phyloP scores from a whole-genome alignment of 92 coral and sea anemone species.

The Parazoanthus darwini region DNA sequence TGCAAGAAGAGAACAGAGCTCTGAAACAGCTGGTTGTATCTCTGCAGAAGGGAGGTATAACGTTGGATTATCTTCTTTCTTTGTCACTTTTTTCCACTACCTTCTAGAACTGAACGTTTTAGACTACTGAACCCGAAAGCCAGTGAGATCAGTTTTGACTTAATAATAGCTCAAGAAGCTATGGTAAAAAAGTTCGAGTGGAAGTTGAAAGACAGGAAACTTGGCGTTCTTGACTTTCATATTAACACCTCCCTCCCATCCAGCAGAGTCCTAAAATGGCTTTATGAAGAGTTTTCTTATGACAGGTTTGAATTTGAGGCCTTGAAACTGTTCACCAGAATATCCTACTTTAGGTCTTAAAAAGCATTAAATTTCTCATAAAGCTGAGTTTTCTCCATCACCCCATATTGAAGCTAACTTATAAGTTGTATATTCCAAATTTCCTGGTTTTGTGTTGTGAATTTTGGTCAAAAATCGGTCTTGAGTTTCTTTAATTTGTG shows the following conservation, averaged over 20 bases:
- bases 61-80: background rate
- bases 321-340: too few species aligned
- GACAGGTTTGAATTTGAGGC: too few species aligned
- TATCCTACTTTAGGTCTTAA: too few species aligned
- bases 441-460: too few species aligned
- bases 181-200: too few species aligned
- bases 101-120: background rate
- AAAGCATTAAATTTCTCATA: too few species aligned
- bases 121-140: background rate
- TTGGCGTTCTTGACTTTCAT: background rate
- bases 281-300: background rate
- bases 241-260: background rate
- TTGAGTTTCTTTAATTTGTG: too few species aligned
- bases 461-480: too few species aligned
- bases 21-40: conserved; percentile 84
- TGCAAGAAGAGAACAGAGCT: conserved; percentile 85
- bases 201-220: background rate
- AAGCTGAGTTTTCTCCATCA: too few species aligned
- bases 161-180: background rate
- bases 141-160: background rate
- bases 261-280: too few species aligned
- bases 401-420: too few species aligned
- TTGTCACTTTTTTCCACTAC: background rate
- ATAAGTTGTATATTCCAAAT: too few species aligned
- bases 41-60: conserved; percentile 76